Evolutionary conservation across 2,888 invertebrate genomes (phyloP).

Genomic region (Pycnomerus fuliginosus): DNA sequence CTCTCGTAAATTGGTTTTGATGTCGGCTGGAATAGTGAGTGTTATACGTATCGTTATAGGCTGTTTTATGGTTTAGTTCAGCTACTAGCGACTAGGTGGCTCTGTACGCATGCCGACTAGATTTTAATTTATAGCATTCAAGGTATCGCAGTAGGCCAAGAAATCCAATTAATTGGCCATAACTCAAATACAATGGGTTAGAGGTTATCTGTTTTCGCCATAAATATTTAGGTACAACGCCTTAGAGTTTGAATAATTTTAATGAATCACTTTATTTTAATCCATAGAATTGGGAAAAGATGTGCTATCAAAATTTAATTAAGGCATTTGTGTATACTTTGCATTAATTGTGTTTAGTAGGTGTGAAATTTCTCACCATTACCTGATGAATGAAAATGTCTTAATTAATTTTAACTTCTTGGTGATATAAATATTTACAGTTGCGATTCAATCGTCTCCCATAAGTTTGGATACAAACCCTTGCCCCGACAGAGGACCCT

Average conservation of each 20-base stretch:
- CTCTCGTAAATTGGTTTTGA: slow-evolving; percentile 34
- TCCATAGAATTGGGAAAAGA: no score
- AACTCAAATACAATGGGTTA: no score
- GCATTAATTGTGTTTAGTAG: slow-evolving; percentile 1
- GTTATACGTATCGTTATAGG: slow-evolving; percentile 24
- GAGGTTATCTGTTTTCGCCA: no score
- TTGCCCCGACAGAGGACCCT: slow-evolving; percentile 45
- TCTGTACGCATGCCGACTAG: no score
- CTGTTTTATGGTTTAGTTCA: slow-evolving; percentile 44
- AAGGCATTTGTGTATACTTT: no score
- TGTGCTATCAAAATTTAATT: no score
- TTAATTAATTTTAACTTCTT: slow-evolving; percentile 12
- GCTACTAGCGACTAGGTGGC: slow-evolving; percentile 50
- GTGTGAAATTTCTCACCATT: slow-evolving; percentile 5
- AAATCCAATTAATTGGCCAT: no score
- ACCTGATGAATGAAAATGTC: slow-evolving; percentile 11
- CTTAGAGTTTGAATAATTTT: no score
- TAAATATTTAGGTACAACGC: no score
- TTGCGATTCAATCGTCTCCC: slow-evolving; percentile 34
- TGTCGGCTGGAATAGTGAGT: slow-evolving; percentile 27
- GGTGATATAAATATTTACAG: slow-evolving; percentile 29
- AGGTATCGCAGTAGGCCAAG: no score
- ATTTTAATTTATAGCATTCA: no score
- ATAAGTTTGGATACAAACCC: slow-evolving; percentile 47
- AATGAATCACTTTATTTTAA: no score